Base-by-base conservation (phyloP, 2,113 vertebrate species). In the Numida meleagris region DNA sequence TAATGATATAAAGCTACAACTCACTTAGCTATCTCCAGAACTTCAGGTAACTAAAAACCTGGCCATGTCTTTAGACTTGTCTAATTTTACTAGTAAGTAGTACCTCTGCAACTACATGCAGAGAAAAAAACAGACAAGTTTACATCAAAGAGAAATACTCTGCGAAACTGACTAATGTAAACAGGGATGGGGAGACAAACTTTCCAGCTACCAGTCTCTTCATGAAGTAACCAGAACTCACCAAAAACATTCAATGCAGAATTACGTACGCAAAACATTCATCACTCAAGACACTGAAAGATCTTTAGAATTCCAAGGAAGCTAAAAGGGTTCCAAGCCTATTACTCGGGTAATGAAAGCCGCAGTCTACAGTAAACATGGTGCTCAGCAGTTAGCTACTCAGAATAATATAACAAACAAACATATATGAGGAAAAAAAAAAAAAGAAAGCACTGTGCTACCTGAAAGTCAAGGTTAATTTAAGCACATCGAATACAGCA, bases 1-100 rank as follows among this genome's bases (percentile, higher is more conserved):
- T 66, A 67, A 11, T 0, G 4, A 86, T 27, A 71, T 29, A 61
- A 42, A 62, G 19, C 15, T 66, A 53, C 12, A 77, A 88, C 33
- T 51, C 31, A n/a, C 3, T 43, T 43, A 25, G 12, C 21, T 46
- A 75, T 33, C 29, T 50, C 29, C 33, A 68, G 8, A 76, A 34
- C 53, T 25, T 48, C n/a, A 76, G 19, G 8, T 6, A 58, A 20
- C 12, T 18, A 58, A 55, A 72, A 38, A 62, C 9, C 25, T 62
- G n/a, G 40, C 71, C 0, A 1, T 11, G 15, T 70, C 53, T 86
- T 36, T 27, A 66, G 42, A 81, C n/a, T 73, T 0, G n/a, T n/a
- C n/a, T n/a, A n/a, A n/a, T n/a, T n/a, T 51, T 16, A 66, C 31
- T 5, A 74, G 40, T 0, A 0, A 71, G 55, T 0, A 0, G 4